A percentile compares a stretch with the other conserved stretches of the same genome.
Evolutionary conservation across 2,888 invertebrate genomes (phyloP).

Genomic region (Drosophila barbarae): DNA sequence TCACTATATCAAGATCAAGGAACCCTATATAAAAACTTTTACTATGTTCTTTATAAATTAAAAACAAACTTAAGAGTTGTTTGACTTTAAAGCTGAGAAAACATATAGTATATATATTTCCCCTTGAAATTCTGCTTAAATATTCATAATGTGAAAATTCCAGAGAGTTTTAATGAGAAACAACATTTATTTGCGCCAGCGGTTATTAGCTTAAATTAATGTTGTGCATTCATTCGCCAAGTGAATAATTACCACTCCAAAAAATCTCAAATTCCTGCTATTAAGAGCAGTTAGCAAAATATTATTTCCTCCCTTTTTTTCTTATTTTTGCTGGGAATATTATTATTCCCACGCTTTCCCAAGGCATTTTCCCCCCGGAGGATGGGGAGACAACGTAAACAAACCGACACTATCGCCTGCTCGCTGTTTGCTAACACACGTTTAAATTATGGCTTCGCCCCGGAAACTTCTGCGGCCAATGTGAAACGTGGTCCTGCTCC

Average conservation of each 20-base stretch:
- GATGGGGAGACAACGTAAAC: constrained; percentile 12
- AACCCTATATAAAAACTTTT: too few species aligned
- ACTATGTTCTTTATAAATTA: too few species aligned
- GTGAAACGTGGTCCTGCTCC: constrained; percentile 14
- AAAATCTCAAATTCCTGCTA: constrained; percentile 10
- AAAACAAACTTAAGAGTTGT: neutral
- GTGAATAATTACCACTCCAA: constrained; percentile 12
- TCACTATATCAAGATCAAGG: neutral
- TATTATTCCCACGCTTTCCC: constrained; percentile 10
- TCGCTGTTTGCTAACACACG: constrained; percentile 15
- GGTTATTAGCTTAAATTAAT: constrained; percentile 8
- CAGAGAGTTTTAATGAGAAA: constrained; percentile 2
- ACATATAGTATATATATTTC: neutral
- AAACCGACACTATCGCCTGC: constrained; percentile 14
- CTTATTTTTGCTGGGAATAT: neutral
- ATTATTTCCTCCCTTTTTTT: constrained; percentile 3
- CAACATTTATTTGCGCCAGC: constrained; percentile 1
- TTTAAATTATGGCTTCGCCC: constrained; percentile 15
- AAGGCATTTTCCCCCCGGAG: neutral
- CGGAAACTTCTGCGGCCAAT: constrained; percentile 15
- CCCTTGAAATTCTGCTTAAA: neutral
- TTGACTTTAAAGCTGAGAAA: neutral
- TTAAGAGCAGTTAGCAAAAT: constrained; percentile 15
- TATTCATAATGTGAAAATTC: neutral
- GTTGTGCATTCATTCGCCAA: constrained; percentile 9